Conservation (phyloP, 2,888 invertebrate species). For the Heliconius aoede region DNA sequence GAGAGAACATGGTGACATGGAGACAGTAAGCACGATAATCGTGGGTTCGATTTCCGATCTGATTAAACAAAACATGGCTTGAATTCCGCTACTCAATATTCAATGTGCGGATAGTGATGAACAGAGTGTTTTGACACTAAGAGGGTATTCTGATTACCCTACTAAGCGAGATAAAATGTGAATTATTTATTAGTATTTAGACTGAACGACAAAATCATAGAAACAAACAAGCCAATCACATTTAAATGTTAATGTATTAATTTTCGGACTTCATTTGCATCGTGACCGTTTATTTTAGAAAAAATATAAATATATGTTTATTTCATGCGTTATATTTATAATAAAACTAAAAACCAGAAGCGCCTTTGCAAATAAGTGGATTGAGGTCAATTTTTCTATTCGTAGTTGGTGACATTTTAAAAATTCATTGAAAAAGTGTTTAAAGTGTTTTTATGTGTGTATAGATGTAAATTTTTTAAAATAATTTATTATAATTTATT, state of each 20-base stretch:
- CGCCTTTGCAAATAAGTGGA: slow-evolving; percentile 10
- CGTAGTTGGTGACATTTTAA: background rate
- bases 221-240: background rate
- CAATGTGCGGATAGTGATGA: too few species aligned
- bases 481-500: background rate
- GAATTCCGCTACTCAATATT: background rate
- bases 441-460: too few species aligned
- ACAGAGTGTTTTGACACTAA: too few species aligned
- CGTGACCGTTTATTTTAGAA: background rate
- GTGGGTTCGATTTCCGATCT: background rate
- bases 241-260: background rate
- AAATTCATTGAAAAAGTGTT: background rate
- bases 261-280: background rate
- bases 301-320: slow-evolving; percentile 1
- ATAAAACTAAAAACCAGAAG: slow-evolving; percentile 17
- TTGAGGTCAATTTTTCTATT: slow-evolving; percentile 12
- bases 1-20: too few species aligned
- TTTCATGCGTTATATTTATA: background rate
- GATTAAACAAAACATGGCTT: background rate
- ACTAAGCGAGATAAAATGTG: too few species aligned
- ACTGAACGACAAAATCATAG: background rate
- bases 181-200: too few species aligned
- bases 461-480: background rate
- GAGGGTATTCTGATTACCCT: too few species aligned
- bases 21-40: background rate